Base-by-base conservation (phyloP, 2,888 invertebrate genomes). In the Spicauda simplicius region DNA sequence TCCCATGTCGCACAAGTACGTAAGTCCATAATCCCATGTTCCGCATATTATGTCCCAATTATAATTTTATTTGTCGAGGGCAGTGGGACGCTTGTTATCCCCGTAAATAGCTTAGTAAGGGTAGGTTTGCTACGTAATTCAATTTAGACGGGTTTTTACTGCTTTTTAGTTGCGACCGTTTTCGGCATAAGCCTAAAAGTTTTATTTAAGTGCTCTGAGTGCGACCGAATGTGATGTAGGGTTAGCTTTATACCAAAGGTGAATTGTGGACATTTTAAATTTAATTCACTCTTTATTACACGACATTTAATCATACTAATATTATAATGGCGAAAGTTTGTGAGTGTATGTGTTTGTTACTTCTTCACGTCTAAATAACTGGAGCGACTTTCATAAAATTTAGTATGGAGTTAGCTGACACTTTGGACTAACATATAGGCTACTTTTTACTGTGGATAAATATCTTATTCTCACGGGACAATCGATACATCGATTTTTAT, bases 21-120 rank as follows among this genome's bases (percentile, higher is more conserved):
- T 64, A 25, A 20, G 53, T 45, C 53, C 37, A n/a, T 79, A 84
- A 83, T 85, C 83, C 81, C 80, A 78, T 84, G 84, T 84, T 85
- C 82, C 83, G 81, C 82, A 86, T 89, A 86, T 87, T 85, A 84
- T 83, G 83, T 80, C 83, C 87, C 88, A 88, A 90, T 90, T 90
- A 90, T 87, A 85, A 89, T 88, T 86, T 87, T 83, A 84, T 85
- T 84, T 81, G 81, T 77, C 74, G 16, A 77, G 80, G 78, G 80
- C 77, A 76, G 76, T 77, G 80, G 81, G 78, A 83, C 84, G 81
- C 87, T 87, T 86, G 85, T 85, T 85, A 84, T 80, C 84, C 83
- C 86, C 81, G 80, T 85, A 88, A 88, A 90, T 88, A 87, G 87
- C 88, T 88, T 87, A 88, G 86, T 81, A 82, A 84, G 81, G 86